Conservation (phyloP, 1,140 invertebrate genomes). For the Drosophila mayri region DNA sequence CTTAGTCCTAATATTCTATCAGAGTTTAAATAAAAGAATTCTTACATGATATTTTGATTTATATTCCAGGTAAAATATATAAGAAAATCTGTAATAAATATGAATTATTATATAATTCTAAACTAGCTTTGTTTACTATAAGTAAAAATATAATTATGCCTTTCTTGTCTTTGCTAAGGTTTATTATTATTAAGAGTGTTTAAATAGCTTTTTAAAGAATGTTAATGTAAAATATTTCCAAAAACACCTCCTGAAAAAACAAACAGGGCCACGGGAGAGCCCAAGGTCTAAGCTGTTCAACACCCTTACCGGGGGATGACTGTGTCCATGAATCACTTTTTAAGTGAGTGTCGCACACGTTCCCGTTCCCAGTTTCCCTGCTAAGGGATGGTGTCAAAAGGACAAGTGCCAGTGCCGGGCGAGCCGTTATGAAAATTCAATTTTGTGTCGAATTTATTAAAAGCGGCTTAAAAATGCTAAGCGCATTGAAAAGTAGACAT, state of each 20-base stretch:
- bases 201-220: background rate
- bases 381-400: constrained; percentile 68
- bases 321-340: constrained; percentile 78
- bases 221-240: background rate
- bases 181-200: background rate
- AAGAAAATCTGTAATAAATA: background rate
- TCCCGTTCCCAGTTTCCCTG: constrained; percentile 9
- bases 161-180: background rate
- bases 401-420: constrained; percentile 62
- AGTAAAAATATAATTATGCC: background rate
- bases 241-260: constrained; percentile 13
- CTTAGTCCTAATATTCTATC: background rate
- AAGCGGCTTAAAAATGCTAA: constrained; percentile 82
- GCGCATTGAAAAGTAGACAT: constrained; percentile 77
- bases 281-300: constrained; percentile 19
- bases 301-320: constrained; percentile 52
- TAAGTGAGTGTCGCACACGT: constrained; percentile 73
- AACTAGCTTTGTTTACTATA: background rate
- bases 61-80: background rate
- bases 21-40: background rate
- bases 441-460: constrained; percentile 84
- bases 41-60: background rate
- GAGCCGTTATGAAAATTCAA: constrained; percentile 83
- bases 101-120: too few relatives aligned
- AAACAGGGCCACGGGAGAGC: constrained; percentile 5